Evolutionary conservation across 2,888 invertebrate genomes (phyloP), one percentile per base, ranked within the genome.

Genomic region (Pseudeuparius sepicola): DNA sequence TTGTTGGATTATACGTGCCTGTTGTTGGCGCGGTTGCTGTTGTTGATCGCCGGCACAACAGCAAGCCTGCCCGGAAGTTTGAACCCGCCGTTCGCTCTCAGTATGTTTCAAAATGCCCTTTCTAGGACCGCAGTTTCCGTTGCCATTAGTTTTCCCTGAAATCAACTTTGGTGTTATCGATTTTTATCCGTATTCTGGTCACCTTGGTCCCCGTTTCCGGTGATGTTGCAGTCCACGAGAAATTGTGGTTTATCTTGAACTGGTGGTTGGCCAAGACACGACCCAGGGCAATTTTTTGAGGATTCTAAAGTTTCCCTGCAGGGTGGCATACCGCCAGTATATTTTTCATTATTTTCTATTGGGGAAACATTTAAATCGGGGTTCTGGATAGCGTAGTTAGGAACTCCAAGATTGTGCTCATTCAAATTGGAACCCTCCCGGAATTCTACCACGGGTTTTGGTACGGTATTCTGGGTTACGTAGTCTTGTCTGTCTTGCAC

Each of bases 361-460:
- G 54, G 49, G 3, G 53, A 46, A 17, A 43, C 42, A 3, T 17
- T 34, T 3, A 57, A 38, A 39, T 57, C 51, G 4, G 56, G 55
- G 16, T 43, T 45, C 13, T 48, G 37, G 29, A 44, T 34, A 7
- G 54, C 37, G n/a, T n/a, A n/a, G 4, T 36, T 27, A 5, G 52
- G 41, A 4, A 55, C 46, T 5, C 51, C 55, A 15, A 55, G 34
- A 31, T 48, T 31, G n/a, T 45, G 41, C 26, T 54, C 50, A 16
- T 47, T 34, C 14, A 51, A 32, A 13, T 40, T 43, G 10, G 44
- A 30, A 3, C 30, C 30, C 5, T 45, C 38, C 36, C 51, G 43
- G 32, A 41, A 41, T 24, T 41, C 31, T 1, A 51, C 31, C 39
- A 52, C 47, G 11, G 54, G 52, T 37, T 49, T 42, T 9, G 55